These are phyloP conservation scores for Phainopepla nitens DNA, from an alignment of 2,113 vertebrate species.

Conservation along the genomic window DNA sequence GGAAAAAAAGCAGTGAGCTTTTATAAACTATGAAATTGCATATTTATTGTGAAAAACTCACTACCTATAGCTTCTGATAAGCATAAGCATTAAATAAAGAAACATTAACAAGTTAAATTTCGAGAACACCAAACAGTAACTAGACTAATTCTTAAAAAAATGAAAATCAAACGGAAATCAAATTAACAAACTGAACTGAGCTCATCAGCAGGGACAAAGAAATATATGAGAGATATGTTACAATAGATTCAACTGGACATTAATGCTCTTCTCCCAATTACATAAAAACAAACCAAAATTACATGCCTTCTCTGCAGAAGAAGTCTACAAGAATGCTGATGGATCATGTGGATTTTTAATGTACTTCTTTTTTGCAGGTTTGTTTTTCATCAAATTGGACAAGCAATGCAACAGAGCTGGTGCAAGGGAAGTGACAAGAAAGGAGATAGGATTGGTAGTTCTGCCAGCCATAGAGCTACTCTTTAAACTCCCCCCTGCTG, in stretches of 20 bases:
- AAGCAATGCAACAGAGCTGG: not conserved
- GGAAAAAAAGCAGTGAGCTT: too few species aligned
- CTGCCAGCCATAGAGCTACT: not conserved
- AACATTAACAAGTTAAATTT: not conserved
- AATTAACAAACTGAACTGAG: not conserved
- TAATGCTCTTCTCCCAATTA: not conserved
- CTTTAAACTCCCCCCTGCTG: not conserved
- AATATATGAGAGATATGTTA: not conserved
- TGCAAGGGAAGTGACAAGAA: not conserved
- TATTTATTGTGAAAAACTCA: not conserved
- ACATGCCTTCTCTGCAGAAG: not conserved
- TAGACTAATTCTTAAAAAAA: not conserved
- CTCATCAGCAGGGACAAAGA: not conserved
- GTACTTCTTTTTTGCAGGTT: not conserved
- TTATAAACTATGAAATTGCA: not conserved
- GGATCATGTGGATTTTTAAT: not conserved
- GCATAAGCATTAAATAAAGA: not conserved
- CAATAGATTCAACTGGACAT: not conserved
- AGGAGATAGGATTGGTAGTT: not conserved
- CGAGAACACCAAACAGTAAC: not conserved
- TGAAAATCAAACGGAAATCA: not conserved
- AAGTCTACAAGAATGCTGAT: not conserved
- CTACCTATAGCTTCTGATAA: not conserved
- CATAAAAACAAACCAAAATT: not conserved
- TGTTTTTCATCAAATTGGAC: not conserved